Percentiles rank a stretch among this genome's conserved stretches.
Conservation (phyloP, 1,140 invertebrate species). For the Lithobius niger region DNA sequence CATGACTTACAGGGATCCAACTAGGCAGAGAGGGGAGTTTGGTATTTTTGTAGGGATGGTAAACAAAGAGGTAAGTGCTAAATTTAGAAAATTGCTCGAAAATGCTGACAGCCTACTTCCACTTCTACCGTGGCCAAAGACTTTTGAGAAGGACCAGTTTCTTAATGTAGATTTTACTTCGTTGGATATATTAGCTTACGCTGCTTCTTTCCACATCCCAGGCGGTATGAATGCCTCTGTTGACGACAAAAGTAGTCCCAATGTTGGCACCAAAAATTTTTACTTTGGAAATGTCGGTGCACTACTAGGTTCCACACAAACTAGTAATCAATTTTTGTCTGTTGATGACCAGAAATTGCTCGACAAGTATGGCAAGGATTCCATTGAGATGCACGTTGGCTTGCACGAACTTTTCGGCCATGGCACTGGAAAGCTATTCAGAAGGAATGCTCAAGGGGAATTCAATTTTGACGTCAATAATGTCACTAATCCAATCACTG, state of each 20-base stretch:
- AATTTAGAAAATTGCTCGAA: constrained; percentile 62
- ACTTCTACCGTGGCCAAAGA: too few species aligned
- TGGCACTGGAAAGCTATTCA: constrained; percentile 84
- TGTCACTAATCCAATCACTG: constrained; percentile 62
- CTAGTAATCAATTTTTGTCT: too few species aligned
- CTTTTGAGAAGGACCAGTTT: too few species aligned
- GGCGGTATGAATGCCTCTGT: too few species aligned
- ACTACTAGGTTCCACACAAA: too few species aligned
- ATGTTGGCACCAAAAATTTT: too few species aligned
- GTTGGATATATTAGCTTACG: too few species aligned
- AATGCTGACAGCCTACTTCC: too few species aligned
- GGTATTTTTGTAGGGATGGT: constrained; percentile 94
- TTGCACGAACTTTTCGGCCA: constrained; percentile 89
- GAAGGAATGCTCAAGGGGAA: constrained; percentile 52
- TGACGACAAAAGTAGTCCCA: too few species aligned
- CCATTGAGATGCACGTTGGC: constrained; percentile 79
- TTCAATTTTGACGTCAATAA: constrained; percentile 67
- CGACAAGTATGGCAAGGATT: constrained; percentile 51
- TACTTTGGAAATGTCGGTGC: too few species aligned
- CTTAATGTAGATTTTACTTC: too few species aligned
- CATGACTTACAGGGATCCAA: constrained; percentile 86
- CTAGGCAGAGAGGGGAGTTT: constrained; percentile 80
- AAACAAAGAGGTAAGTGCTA: constrained; percentile 84
- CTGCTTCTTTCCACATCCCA: too few species aligned
- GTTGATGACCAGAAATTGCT: constrained; percentile 51